These are phyloP conservation scores for Limnothrissa miodon DNA, from an alignment of 2,113 vertebrate genomes.

Conservation along the genomic window DNA sequence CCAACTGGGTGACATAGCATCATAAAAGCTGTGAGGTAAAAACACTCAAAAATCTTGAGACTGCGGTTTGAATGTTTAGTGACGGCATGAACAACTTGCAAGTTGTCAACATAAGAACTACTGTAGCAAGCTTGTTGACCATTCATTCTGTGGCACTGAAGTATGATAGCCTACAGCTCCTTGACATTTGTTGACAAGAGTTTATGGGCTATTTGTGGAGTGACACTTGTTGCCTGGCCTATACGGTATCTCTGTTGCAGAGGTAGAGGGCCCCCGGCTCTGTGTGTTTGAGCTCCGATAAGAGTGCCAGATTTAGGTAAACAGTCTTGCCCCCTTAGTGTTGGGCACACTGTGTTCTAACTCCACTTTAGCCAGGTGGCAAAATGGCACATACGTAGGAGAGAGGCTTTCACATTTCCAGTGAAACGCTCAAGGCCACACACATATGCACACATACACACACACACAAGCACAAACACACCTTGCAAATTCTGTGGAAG, in stretches of 20 bases:
- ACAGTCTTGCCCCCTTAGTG: not conserved
- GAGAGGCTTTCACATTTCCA: not conserved
- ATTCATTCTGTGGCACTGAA: too few relatives aligned
- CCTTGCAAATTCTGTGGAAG: not conserved
- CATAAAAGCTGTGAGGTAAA: too few relatives aligned
- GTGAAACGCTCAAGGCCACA: not conserved
- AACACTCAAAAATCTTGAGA: too few relatives aligned
- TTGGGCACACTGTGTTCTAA: not conserved
- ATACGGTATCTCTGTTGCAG: not conserved
- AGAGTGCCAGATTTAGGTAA: not conserved
- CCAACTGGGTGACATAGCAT: too few relatives aligned
- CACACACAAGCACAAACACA: not conserved
- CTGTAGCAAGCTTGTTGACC: too few relatives aligned
- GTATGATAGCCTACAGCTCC: too few relatives aligned
- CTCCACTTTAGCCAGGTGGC: not conserved
- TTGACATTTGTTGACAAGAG: too few relatives aligned
- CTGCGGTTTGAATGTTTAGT: too few relatives aligned
- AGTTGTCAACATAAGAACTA: too few relatives aligned
- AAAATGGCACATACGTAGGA: not conserved
- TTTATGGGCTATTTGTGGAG: too few relatives aligned
- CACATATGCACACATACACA: constrained; percentile 1
- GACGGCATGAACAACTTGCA: too few relatives aligned
- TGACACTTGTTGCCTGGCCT: too few relatives aligned
- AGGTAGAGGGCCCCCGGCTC: not conserved
- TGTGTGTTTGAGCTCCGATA: not conserved